These are phyloP conservation scores for Perizoma affinitatum DNA, from an alignment of 2,888 invertebrate genomes.

Conservation along the genomic window DNA sequence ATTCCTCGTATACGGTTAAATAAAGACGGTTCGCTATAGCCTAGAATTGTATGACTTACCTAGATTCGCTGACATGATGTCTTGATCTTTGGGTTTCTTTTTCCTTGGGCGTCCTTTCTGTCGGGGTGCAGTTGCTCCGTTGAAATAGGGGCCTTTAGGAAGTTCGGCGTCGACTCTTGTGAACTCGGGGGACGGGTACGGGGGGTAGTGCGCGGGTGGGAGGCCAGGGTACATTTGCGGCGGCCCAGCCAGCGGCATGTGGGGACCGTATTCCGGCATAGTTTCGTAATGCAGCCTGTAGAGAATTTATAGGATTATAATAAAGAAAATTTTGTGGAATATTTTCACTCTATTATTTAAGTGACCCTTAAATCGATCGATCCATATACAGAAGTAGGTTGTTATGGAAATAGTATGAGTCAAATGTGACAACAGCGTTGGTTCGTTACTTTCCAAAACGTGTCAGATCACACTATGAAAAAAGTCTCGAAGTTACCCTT, in stretches of 20 bases:
- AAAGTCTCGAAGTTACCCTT: too few species aligned
- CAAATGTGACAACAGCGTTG: too few species aligned
- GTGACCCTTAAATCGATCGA: too few species aligned
- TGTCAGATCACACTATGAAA: too few species aligned
- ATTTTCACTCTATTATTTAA: not conserved
- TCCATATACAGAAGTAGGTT: too few species aligned
- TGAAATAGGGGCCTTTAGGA: slow-evolving; percentile 84
- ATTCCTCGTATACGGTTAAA: slow-evolving; percentile 21
- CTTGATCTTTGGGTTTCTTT: slow-evolving; percentile 95
- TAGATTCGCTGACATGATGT: slow-evolving; percentile 92
- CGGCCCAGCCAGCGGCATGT: slow-evolving; percentile 84
- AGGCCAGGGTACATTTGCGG: slow-evolving; percentile 81
- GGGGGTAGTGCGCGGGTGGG: slow-evolving; percentile 76
- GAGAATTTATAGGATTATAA: slow-evolving; percentile 16
- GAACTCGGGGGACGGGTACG: slow-evolving; percentile 85
- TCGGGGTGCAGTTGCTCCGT: slow-evolving; percentile 85
- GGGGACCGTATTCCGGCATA: slow-evolving; percentile 83
- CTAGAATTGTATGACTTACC: slow-evolving; percentile 83
- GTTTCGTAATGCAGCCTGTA: slow-evolving; percentile 79
- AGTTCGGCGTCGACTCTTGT: slow-evolving; percentile 76
- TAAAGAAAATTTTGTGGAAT: not conserved
- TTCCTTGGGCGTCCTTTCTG: slow-evolving; percentile 97
- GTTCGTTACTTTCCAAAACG: too few species aligned
- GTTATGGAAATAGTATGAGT: too few species aligned
- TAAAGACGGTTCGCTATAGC: slow-evolving; percentile 34